Conservation (phyloP, 2,113 vertebrate genomes). For the Hypocryptadius cinnamomeus region DNA sequence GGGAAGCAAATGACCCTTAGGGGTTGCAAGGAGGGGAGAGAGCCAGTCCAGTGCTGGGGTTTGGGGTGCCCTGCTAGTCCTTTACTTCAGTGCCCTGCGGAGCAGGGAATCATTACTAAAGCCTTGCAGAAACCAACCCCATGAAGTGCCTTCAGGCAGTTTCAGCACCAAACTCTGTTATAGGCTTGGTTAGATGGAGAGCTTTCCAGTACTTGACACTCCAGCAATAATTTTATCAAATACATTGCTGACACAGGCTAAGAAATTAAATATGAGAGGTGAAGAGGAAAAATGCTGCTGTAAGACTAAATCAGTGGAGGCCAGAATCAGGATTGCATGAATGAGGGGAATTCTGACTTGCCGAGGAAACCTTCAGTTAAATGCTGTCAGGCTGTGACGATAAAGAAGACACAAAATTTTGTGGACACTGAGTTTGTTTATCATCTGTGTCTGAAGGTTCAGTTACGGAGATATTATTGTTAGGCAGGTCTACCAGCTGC, state of each 20-base stretch:
- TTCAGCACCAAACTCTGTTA: background rate
- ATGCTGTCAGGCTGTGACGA: background rate
- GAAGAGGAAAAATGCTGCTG: background rate
- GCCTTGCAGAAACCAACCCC: background rate
- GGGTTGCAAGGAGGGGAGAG: background rate
- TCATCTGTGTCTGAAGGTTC: background rate
- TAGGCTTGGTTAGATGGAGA: background rate
- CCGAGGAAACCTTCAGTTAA: background rate
- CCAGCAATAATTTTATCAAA: background rate
- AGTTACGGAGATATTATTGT: fast-evolving
- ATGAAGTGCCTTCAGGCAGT: background rate
- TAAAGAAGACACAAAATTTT: background rate
- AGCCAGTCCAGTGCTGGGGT: background rate
- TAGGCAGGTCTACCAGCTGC: background rate
- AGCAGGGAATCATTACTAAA: fast-evolving
- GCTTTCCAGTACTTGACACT: background rate
- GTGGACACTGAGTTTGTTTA: background rate
- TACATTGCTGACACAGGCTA: background rate
- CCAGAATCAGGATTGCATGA: background rate
- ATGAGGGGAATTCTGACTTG: background rate
- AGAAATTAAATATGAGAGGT: background rate
- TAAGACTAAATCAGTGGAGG: background rate
- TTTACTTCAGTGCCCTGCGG: background rate
- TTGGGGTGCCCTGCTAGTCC: background rate
- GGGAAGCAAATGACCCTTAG: background rate